Base-by-base conservation (phyloP, 2,888 invertebrate species). In the Reticulitermes lucifugus region DNA sequence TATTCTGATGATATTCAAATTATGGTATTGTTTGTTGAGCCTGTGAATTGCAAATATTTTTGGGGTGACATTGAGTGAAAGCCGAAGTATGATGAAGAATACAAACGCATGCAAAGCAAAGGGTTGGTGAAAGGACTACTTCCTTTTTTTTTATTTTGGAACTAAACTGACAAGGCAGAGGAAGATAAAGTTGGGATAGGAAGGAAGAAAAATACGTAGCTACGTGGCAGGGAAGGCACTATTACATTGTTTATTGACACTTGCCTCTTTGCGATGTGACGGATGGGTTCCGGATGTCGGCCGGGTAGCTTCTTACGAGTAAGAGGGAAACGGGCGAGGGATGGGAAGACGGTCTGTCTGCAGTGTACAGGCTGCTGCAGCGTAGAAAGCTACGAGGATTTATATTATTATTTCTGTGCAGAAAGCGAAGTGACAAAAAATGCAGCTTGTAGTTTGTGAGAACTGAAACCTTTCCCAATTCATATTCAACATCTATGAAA, bases 31-130 rank as follows among this genome's bases (percentile, higher is more conserved):
- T 77, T 77, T 77, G 77, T 46, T 9, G 77, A n/a, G n/a, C 7
- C 51, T 77, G 77, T 77, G 77, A 77, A 77, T 77, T 77, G 51
- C 77, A 77, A 77, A 77, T 77, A 43, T 77, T 46, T 77, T 46
- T 6, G n/a, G 7, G 77, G 25, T 81, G 81, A 81, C 81, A 65
- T 43, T 81, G 81, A 81, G 43, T 81, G 81, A 81, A 70, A 81
- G 65, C 81, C 60, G 22, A 81, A 81, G 81, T 81, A 59, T 81
- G 81, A 81, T 70, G 81, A 81, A 70, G 81, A 81, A 81, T 81
- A 81, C 81, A 81, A 81, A 81, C 70, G 46, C 81, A 81, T 81
- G 81, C 70, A 81, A 81, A 81, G 46, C 46, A 70, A 70, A 70
- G 46, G 77, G 25, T 51, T 46, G 12, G 43, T 0, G 65, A 70